Base-by-base conservation (phyloP, 2,888 invertebrate genomes). In the Andrena flavipes region DNA sequence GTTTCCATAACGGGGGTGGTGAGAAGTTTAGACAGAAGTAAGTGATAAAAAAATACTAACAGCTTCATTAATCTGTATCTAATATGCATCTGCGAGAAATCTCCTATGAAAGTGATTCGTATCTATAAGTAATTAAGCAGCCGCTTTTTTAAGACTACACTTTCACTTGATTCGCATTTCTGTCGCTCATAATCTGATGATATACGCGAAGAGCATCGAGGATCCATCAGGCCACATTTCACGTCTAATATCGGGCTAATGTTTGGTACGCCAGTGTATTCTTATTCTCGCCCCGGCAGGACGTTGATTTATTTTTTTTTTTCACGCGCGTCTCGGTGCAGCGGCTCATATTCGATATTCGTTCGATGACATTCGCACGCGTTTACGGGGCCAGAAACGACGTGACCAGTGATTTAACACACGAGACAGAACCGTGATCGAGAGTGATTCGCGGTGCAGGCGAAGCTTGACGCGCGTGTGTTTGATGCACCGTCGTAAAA, bases 401-500 rank as follows among this genome's bases (percentile, higher is more conserved):
- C 74, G 74, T 65, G 76, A 74, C 82, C 56, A 63, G 80, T 88
- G 88, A 87, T 87, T 84, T 87, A 88, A 82, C 84, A 81, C 70
- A 73, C 56, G 62, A 23, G 72, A 54, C 80, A 78, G 71, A 72
- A 80, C 80, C 75, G 74, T 85, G 87, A 85, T 88, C 84, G 87
- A 83, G 82, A 82, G 82, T 74, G 84, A 84, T 89, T 87, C 87
- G 86, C 82, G 82, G 8, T 54, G 30, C 76, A 75, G 76, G 23
- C 67, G 65, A 77, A 80, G 82, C 81, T 82, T 82, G 85, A 80
- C 84, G 82, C 79, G 71, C 70, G 67, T 67, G 70, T 86, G 87
- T 89, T 88, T 88, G 84, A 86, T 88, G 86, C 80, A 59, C 77
- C 67, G 83, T 84, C 86, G 83, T 90, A 90, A 90, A 90, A 85